Evolutionary conservation across 2,888 invertebrate genomes (phyloP).

Genomic region (Atethmia centrago): DNA sequence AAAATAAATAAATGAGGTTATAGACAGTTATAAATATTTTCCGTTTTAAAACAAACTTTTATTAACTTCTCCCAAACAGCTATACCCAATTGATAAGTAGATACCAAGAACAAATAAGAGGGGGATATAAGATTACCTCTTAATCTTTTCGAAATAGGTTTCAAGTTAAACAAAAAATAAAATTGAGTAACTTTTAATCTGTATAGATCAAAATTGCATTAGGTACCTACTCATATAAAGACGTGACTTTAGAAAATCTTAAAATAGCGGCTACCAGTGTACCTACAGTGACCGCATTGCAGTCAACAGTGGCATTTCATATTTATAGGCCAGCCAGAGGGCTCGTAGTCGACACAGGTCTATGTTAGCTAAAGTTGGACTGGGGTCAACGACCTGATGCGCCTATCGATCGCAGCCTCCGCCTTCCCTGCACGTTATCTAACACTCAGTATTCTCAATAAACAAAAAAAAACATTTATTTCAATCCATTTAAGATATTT

Average conservation of each 20-base stretch:
- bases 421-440: conserved; percentile 34
- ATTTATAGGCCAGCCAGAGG: conserved; percentile 70
- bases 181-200: conserved; percentile 10
- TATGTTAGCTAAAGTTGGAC: conserved; percentile 60
- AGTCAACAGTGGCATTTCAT: conserved; percentile 62
- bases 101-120: background rate
- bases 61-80: too few species aligned
- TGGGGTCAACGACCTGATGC: conserved; percentile 75
- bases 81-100: background rate
- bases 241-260: background rate
- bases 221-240: background rate
- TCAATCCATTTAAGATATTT: too few species aligned
- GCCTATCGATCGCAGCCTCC: conserved; percentile 74
- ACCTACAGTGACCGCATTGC: conserved; percentile 65
- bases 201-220: conserved; percentile 2
- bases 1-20: too few species aligned
- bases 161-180: background rate
- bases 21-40: background rate
- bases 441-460: conserved; percentile 37
- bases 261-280: background rate
- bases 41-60: background rate
- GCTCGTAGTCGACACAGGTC: conserved; percentile 60
- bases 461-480: too few species aligned
- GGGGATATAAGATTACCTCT: background rate
- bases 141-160: background rate